Evolutionary conservation across 2,113 vertebrate species (phyloP), one percentile per base, ranked within the genome.

Genomic region (Micronisus gabar): DNA sequence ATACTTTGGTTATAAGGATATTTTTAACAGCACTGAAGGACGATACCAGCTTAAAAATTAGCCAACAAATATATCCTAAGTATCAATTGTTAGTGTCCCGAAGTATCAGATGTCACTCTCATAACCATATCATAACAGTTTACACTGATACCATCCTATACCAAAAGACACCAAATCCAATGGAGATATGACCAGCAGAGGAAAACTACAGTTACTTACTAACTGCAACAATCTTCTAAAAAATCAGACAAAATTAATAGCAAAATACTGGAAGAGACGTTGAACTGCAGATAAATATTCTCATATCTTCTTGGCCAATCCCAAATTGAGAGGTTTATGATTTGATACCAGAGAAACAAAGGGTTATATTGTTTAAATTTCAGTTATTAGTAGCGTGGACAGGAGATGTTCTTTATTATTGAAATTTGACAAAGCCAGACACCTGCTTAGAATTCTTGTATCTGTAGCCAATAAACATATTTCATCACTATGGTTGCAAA

Each of bases 401-500:
- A 1, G n/a, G 29, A 92, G 68, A 83, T 74, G 26, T 71, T 76
- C 62, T 88, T 72, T 71, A 56, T 92, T 86, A 92, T 6, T 59
- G 47, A 83, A 94, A 88, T 81, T 40, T 91, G 47, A 94, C 80
- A 74, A 93, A 93, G 26, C 67, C 89, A 93, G 68, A 43, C 88
- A 97, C 96, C 91, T 96, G 94, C 68, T 91, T 72, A 56, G 56
- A 58, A 62, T 72, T 76, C 53, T 59, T 68, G 29, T 74, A 63
- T 88, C 48, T 63, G 32, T 71, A 11, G 72, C 94, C 90, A 97
- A 88, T 84, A 92, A 90, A 75, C 38, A 71, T 81, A 79, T 92
- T 97, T 90, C 76, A 95, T 96, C 80, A 29, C 88, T 93, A 88
- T 95, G 92, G 88, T 48, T 96, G 56, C 94, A 95, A 84, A 95